Evolutionary conservation across 1,140 invertebrate species (phyloP).

Genomic region (Cherax quadricarinatus): DNA sequence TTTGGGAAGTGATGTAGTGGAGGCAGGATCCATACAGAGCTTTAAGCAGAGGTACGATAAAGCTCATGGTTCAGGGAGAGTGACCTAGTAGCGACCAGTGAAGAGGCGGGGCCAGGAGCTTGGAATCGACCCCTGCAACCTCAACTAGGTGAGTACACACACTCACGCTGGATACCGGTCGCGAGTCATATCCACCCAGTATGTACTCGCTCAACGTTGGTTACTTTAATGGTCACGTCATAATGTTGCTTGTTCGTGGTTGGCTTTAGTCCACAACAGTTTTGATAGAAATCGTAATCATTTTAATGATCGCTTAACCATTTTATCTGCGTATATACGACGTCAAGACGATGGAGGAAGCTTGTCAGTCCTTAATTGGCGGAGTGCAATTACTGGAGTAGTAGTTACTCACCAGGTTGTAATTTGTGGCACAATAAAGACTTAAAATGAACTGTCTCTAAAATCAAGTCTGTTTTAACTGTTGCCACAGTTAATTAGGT

Average conservation of each 20-base stretch:
- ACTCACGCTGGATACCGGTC: background rate
- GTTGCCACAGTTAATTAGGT: no score
- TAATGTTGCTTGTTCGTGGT: background rate
- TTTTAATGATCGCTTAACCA: background rate
- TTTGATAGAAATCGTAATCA: background rate
- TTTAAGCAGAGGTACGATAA: no score
- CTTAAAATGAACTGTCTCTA: no score
- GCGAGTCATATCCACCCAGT: background rate
- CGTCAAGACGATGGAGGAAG: background rate
- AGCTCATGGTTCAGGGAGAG: no score
- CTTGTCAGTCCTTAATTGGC: background rate
- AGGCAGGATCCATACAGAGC: no score
- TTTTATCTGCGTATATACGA: background rate
- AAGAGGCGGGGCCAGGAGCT: no score
- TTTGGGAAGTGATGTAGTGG: no score
- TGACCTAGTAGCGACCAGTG: no score
- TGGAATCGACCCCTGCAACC: no score
- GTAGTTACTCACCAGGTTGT: background rate
- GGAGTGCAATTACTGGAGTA: background rate
- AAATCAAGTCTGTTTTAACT: no score
- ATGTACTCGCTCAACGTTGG: no score
- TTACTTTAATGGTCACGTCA: background rate
- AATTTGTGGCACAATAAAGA: background rate
- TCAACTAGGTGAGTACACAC: no score
- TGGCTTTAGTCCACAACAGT: background rate